Conservation (phyloP, 64 coral and sea anemone genomes). For the Dendronephthya gigantea region DNA sequence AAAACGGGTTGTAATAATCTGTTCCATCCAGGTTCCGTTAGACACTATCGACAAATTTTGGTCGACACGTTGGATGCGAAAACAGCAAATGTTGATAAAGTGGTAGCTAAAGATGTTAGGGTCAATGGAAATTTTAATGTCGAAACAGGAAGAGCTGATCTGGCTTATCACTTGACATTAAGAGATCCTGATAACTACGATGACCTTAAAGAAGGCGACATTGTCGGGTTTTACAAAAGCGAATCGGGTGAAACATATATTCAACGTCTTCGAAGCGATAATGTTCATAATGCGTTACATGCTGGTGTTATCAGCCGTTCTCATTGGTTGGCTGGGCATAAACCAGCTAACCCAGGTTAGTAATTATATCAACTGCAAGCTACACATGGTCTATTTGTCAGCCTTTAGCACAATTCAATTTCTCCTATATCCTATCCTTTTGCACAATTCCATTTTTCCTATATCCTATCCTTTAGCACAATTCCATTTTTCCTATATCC, state of each 20-base stretch:
- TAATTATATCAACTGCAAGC: background rate
- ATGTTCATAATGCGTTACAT: constrained; percentile 46
- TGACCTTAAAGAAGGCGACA: constrained; percentile 54
- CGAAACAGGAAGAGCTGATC: constrained; percentile 44
- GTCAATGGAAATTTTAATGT: constrained; percentile 9
- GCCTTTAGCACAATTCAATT: too few species aligned
- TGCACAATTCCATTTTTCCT: too few species aligned
- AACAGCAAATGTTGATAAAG: constrained; percentile 42
- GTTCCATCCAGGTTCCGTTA: background rate
- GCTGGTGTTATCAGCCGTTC: constrained; percentile 86
- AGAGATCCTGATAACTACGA: constrained; percentile 45
- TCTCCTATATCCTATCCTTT: too few species aligned
- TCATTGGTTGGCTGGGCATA: background rate
- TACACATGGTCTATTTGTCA: background rate
- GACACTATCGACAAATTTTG: constrained; percentile 12
- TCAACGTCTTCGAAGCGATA: constrained; percentile 56
- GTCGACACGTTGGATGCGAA: constrained; percentile 49
- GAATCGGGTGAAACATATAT: constrained; percentile 59
- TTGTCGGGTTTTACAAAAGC: constrained; percentile 67
- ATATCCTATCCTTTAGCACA: too few species aligned
- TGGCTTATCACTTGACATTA: constrained; percentile 69
- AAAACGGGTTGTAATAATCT: too few species aligned
- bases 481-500: too few species aligned
- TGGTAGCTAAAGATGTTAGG: constrained; percentile 10
- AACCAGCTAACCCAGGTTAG: background rate